phyloP scores from a whole-genome alignment of 2,888 invertebrate genomes.

The Lasioglossum leucozonium region DNA sequence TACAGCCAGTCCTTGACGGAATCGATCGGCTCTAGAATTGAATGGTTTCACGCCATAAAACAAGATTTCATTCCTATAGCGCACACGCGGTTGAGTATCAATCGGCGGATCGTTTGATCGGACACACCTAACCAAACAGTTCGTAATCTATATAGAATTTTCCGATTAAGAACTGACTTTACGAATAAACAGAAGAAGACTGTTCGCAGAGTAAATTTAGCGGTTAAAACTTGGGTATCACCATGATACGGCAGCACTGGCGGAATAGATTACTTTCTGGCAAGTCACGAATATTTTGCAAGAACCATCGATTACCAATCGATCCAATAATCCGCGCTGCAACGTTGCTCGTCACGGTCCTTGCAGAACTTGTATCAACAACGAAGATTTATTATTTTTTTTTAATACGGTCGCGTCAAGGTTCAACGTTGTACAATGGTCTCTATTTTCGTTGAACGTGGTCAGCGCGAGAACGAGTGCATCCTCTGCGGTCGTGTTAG shows the following conservation, averaged over 20 bases:
- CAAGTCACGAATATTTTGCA: neutral
- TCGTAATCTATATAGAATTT: neutral
- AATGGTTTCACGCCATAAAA: slow-evolving; percentile 52
- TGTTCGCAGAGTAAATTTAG: neutral
- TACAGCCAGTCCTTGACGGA: slow-evolving; percentile 37
- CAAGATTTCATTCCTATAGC: slow-evolving; percentile 36
- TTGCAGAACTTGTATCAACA: neutral
- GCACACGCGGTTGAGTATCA: slow-evolving; percentile 17
- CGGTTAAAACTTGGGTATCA: neutral
- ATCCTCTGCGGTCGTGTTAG: neutral
- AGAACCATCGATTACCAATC: slow-evolving; percentile 11
- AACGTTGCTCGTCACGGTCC: neutral
- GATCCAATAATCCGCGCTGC: neutral
- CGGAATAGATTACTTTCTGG: neutral
- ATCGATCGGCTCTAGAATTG: slow-evolving; percentile 58
- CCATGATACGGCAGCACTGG: neutral
- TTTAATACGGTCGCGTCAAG: neutral
- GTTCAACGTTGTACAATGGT: neutral
- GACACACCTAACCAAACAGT: neutral
- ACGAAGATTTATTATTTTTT: neutral
- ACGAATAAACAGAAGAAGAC: neutral
- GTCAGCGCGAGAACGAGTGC: neutral
- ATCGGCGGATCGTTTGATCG: neutral
- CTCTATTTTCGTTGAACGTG: neutral
- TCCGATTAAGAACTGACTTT: neutral